phyloP scores from a whole-genome alignment of 2,888 invertebrate species.

The Spialia ferax region DNA sequence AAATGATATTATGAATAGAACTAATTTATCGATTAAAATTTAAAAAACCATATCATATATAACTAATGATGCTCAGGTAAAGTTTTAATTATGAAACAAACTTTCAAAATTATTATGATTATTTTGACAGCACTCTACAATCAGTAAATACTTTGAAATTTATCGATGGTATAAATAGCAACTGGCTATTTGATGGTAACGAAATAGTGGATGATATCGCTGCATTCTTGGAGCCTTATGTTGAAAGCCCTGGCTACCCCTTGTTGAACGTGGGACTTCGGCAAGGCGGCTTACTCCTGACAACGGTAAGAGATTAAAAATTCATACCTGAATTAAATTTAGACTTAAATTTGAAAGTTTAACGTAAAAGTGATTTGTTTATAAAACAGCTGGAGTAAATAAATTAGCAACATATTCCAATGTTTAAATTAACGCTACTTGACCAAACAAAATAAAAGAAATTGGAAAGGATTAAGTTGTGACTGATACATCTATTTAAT shows the following conservation, averaged over 20 bases:
- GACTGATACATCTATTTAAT: no score
- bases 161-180: constrained; percentile 62
- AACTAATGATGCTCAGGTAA: neutral
- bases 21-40: no score
- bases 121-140: constrained; percentile 49
- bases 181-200: constrained; percentile 51
- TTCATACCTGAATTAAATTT: no score
- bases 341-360: no score
- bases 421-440: no score
- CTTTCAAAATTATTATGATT: neutral
- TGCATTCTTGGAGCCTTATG: constrained; percentile 64
- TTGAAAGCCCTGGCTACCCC: constrained; percentile 64
- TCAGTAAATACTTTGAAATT: constrained; percentile 60
- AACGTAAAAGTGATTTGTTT: neutral
- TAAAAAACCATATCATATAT: no score
- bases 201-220: constrained; percentile 53
- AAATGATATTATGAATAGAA: no score
- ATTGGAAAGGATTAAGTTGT: no score
- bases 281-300: constrained; percentile 62
- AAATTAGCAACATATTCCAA: no score
- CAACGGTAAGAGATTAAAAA: constrained; percentile 58
- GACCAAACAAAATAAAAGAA: no score
- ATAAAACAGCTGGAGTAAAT: no score
- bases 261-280: constrained; percentile 59
- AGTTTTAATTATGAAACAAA: neutral